Base-by-base conservation (phyloP, 2,888 invertebrate genomes). In the Pyrgus malvae region DNA sequence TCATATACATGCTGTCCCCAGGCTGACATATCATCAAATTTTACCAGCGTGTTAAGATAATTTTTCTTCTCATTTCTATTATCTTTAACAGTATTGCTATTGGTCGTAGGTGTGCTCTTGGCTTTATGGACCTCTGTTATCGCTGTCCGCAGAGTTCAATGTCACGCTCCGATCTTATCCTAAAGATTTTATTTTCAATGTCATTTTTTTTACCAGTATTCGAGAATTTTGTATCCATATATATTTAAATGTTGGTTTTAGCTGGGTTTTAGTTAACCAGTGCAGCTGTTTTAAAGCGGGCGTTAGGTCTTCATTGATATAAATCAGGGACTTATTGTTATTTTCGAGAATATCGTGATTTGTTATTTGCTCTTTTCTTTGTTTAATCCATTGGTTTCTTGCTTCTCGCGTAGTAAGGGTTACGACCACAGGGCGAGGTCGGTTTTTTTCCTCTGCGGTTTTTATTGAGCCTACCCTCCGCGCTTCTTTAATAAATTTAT, bases 391-490 rank as follows among this genome's bases (percentile, higher is more conserved):
- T n/a, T n/a, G 9, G 9, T 44, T 44, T 19, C 29, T 44, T 31
- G 27, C 44, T 9, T 44, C 31, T 9, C 29, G 1, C 11, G 11
- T 11, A 57, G 23, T 1, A 23, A 27, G 27, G 1, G 46, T 53
- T 8, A 57, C 51, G 1, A 41, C 3, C 3, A 56, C 27, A 2
- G 40, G 29, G 12, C 37, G 38, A 11, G 46, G 35, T n/a, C 21
- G 8, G 12, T 35, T 17, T 21, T 45, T 45, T 12, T 19, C 45
- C 8, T 45, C 44, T 12, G 53, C 33, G 0, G 8, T 1, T 45
- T 54, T 54, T 48, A 49, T 23, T 33, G 14, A 12, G 0, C 57
- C 57, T 54, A 57, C 57, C 57, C 57, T 54, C 38, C 33, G 31
- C 9, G 23, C 48, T 7, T 57, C 38, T 41, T 31, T 49, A n/a